Evolutionary conservation across 2,113 vertebrate genomes (phyloP).

Genomic region (Papio anubis): DNA sequence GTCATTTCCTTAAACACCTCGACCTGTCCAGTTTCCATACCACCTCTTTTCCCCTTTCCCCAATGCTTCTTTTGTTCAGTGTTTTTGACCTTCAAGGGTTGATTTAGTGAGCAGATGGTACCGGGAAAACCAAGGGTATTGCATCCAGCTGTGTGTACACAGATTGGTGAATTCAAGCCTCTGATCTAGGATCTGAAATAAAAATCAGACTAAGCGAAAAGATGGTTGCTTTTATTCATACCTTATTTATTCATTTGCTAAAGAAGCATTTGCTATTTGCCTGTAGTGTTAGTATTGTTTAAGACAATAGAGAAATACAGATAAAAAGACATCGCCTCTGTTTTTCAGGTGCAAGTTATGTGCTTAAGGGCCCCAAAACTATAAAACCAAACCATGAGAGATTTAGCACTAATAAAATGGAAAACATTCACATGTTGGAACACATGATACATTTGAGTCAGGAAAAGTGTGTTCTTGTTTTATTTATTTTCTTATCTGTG

Average conservation of each 20-base stretch:
- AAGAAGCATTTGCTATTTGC: constrained; percentile 20
- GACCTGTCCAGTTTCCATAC: constrained; percentile 61
- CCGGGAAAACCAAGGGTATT: constrained; percentile 33
- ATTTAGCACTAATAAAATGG: not conserved
- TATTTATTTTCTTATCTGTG: constrained; percentile 26
- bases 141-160: constrained; percentile 52
- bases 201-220: constrained; percentile 55
- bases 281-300: not conserved
- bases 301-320: not conserved
- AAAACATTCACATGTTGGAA: not conserved
- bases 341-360: constrained; percentile 4
- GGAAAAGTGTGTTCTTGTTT: not conserved
- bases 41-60: constrained; percentile 40
- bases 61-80: constrained; percentile 69
- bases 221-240: not conserved
- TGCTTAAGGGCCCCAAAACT: not conserved
- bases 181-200: constrained; percentile 14
- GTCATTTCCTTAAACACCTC: constrained; percentile 69
- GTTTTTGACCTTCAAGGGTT: constrained; percentile 25
- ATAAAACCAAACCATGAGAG: not conserved
- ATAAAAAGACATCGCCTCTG: not conserved
- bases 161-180: constrained; percentile 25
- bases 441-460: not conserved
- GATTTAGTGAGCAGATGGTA: constrained; percentile 63
- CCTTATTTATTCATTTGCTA: constrained; percentile 6